phyloP scores from a whole-genome alignment of 37 sponge, comb jelly and placozoan genomes.

The Dysidea cf. avara region DNA sequence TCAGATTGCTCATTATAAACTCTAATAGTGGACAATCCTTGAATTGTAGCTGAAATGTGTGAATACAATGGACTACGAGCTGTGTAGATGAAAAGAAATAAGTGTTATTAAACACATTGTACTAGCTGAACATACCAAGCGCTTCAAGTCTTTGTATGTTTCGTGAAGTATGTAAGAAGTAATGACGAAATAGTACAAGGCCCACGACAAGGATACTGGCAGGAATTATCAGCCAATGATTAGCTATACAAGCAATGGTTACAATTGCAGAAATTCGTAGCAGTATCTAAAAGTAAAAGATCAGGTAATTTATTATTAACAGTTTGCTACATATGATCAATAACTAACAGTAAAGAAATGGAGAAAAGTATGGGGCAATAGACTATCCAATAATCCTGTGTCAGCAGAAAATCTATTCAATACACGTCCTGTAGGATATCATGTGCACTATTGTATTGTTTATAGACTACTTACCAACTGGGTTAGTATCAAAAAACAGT shows the following conservation, averaged over 20 bases:
- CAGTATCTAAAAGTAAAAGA: conserved; percentile 29
- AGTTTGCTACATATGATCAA: too few species aligned
- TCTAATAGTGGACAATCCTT: conserved; percentile 74
- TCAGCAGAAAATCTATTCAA: conserved; percentile 81
- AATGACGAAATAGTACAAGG: conserved; percentile 44
- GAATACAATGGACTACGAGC: conserved; percentile 89
- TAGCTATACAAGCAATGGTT: conserved; percentile 42
- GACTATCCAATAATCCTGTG: conserved; percentile 57
- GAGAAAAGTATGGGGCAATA: conserved; percentile 53
- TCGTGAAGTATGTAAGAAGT: conserved; percentile 67
- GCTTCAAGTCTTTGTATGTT: conserved; percentile 80
- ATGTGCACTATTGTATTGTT: too few species aligned
- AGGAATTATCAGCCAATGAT: conserved; percentile 53
- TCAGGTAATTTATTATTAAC: neutral
- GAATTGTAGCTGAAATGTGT: conserved; percentile 74
- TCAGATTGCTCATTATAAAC: conserved; percentile 29
- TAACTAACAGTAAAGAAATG: conserved; percentile 51
- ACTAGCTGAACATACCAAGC: conserved; percentile 60
- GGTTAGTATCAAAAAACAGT: conserved; percentile 80
- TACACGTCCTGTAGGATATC: conserved; percentile 46
- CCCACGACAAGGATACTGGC: conserved; percentile 25
- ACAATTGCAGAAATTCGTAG: conserved; percentile 46
- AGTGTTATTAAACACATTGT: too few species aligned
- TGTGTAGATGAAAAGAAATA: conserved; percentile 12
- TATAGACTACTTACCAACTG: conserved; percentile 56